phyloP scores from a whole-genome alignment of 2,113 vertebrate species.

The Acanthisitta chloris region DNA sequence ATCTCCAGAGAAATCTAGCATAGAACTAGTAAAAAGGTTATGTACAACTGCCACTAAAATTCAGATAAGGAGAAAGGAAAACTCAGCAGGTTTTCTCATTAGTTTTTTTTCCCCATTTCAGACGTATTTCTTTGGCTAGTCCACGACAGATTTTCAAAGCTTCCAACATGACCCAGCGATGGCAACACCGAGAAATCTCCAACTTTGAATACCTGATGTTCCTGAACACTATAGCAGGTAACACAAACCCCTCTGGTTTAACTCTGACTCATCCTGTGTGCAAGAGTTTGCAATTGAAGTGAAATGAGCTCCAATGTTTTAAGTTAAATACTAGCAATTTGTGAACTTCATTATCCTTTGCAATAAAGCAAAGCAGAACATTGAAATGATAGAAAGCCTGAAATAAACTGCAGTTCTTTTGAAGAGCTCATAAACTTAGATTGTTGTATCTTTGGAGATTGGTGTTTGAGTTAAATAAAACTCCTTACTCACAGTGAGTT shows the following conservation, averaged over 20 bases:
- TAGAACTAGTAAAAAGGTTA: not conserved
- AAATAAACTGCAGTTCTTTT: not conserved
- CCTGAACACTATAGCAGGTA: constrained; percentile 95
- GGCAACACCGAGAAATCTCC: constrained; percentile 96
- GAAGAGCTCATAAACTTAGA: not conserved
- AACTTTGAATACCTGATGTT: constrained; percentile 98
- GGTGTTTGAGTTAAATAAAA: not conserved
- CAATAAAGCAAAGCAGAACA: not conserved
- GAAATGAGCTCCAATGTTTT: not conserved
- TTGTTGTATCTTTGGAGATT: not conserved
- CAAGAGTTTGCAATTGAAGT: not conserved
- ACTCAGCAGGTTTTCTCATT: not conserved
- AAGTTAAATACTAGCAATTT: not conserved
- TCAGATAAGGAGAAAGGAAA: not conserved
- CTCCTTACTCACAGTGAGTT: not conserved
- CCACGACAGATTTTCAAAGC: constrained; percentile 96
- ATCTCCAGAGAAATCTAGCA: not conserved
- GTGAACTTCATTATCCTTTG: not conserved
- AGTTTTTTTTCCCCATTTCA: constrained; percentile 46
- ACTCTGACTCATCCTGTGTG: not conserved
- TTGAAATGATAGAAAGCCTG: not conserved
- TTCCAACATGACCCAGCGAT: constrained; percentile 95
- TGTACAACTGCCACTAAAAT: not conserved
- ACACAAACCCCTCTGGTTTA: too few species aligned
- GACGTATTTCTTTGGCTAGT: constrained; percentile 92